Evolutionary conservation across 2,888 invertebrate species (phyloP).

Genomic region (Autographa gamma): DNA sequence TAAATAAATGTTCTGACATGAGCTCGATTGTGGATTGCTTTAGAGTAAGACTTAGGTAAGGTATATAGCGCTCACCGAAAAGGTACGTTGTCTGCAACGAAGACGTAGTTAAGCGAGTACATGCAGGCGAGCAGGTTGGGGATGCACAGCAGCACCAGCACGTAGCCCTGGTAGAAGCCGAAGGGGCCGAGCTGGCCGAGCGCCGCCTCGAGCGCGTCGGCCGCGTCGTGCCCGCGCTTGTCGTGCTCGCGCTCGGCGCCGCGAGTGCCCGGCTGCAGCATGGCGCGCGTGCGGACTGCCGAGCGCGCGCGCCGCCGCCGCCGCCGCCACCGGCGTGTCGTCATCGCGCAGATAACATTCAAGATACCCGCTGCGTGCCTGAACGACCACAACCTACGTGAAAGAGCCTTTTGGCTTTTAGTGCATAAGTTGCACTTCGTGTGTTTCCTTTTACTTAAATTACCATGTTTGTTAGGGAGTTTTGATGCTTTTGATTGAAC

Average conservation of each 20-base stretch:
- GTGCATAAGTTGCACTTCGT: too few relatives aligned
- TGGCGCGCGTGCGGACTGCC: not conserved
- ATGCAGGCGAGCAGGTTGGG: conserved; percentile 87
- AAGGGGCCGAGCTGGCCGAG: conserved; percentile 81
- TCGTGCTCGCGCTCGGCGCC: conserved; percentile 17
- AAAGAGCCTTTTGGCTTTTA: too few relatives aligned
- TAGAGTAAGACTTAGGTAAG: not conserved
- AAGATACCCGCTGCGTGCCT: conserved; percentile 5
- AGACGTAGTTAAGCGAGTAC: conserved; percentile 88
- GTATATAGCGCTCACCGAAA: conserved; percentile 81
- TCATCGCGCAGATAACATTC: conserved; percentile 31
- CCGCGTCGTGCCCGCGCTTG: conserved; percentile 27
- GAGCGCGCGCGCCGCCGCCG: not conserved
- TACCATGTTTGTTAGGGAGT: too few relatives aligned
- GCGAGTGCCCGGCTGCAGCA: conserved; percentile 2
- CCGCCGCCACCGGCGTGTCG: conserved; percentile 15
- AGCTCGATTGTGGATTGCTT: not conserved
- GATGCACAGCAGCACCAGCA: conserved; percentile 76
- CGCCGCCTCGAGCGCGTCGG: conserved; percentile 74
- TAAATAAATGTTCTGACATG: too few relatives aligned
- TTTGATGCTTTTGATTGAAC: too few relatives aligned
- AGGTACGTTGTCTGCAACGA: conserved; percentile 87
- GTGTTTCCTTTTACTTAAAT: too few relatives aligned
- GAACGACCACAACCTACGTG: too few relatives aligned
- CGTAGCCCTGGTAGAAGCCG: conserved; percentile 80